Conservation (phyloP, 2,888 invertebrate species). For the Nymphalis c-album region DNA sequence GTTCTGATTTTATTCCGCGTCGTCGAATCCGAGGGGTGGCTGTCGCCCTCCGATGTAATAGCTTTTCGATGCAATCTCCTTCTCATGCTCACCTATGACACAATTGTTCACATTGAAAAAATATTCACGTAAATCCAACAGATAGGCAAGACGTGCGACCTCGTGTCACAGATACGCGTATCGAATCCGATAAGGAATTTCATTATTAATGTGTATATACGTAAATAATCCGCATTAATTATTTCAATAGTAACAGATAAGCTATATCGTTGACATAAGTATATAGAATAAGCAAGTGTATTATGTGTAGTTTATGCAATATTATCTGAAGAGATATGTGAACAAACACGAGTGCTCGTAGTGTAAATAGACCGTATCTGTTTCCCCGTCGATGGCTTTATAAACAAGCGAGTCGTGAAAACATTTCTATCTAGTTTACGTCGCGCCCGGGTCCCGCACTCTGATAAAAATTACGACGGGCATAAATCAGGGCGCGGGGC, state of each 20-base stretch:
- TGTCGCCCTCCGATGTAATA: slow-evolving; percentile 58
- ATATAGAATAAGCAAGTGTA: slow-evolving; percentile 58
- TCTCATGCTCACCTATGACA: slow-evolving; percentile 62
- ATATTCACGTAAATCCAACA: slow-evolving; percentile 65
- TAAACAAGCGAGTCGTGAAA: slow-evolving; percentile 78
- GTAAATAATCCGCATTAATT: slow-evolving; percentile 40
- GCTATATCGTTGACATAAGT: slow-evolving; percentile 51
- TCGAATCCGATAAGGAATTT: slow-evolving; percentile 53
- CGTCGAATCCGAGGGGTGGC: slow-evolving; percentile 56
- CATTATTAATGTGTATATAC: slow-evolving; percentile 41
- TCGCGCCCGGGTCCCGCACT: slow-evolving; percentile 64
- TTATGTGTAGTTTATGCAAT: slow-evolving; percentile 65
- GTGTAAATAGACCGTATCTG: slow-evolving; percentile 75
- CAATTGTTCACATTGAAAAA: slow-evolving; percentile 68
- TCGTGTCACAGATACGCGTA: slow-evolving; percentile 57
- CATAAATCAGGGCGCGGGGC: slow-evolving; percentile 68
- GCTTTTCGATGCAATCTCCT: slow-evolving; percentile 65
- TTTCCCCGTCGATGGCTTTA: slow-evolving; percentile 75
- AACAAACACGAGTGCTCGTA: slow-evolving; percentile 60
- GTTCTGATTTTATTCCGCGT: slow-evolving; percentile 72
- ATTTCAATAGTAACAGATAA: slow-evolving; percentile 58
- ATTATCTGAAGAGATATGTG: slow-evolving; percentile 74
- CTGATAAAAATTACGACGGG: slow-evolving; percentile 76
- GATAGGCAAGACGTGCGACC: slow-evolving; percentile 61
- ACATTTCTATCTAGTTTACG: slow-evolving; percentile 76